A percentile compares a stretch with the other conserved stretches of the same genome.
Evolutionary conservation across 2,888 invertebrate genomes (phyloP).

Genomic region (Helleia helle): DNA sequence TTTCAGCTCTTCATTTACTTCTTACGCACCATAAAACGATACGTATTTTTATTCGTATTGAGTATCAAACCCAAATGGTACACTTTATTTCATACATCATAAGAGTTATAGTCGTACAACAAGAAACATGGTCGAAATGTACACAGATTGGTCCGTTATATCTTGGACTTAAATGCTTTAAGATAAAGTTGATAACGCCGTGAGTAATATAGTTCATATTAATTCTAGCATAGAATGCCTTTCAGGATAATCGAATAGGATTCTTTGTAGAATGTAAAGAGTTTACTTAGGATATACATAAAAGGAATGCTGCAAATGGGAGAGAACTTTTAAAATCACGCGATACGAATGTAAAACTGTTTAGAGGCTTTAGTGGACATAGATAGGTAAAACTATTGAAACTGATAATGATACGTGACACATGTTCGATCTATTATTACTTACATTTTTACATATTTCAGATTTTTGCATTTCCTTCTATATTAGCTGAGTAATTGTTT

Average conservation of each 20-base stretch:
- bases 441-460: background rate
- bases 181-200: background rate
- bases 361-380: no score
- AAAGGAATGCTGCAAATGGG: background rate
- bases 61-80: background rate
- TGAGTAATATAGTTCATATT: background rate
- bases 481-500: no score
- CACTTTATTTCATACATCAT: background rate
- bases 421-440: no score
- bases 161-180: background rate
- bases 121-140: background rate
- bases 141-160: background rate
- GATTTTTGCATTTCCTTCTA: no score
- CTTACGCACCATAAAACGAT: conserved; percentile 5
- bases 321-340: no score
- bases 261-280: conserved; percentile 2
- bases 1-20: conserved; percentile 3
- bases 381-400: no score
- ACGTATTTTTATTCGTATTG: conserved; percentile 4
- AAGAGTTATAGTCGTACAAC: background rate
- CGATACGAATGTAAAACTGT: no score
- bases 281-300: background rate
- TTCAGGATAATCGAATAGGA: conserved; percentile 5
- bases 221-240: conserved; percentile 2
- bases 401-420: no score